Conservation (phyloP, 2,113 vertebrate species). For the Ciconia stormi region DNA sequence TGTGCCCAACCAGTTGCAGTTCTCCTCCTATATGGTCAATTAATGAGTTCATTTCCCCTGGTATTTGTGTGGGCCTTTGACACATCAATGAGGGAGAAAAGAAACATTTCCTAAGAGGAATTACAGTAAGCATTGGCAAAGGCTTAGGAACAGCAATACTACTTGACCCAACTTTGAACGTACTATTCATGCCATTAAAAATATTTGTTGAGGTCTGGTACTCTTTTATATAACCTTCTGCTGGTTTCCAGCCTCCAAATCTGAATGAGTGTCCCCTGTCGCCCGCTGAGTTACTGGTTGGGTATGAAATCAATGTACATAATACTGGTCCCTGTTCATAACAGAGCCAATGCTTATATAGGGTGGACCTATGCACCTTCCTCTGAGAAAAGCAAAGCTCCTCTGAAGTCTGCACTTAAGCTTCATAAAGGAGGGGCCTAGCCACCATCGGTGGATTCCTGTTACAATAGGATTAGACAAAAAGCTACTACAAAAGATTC, state of each 20-base stretch:
- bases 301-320: not conserved
- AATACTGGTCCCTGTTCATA: not conserved
- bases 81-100: not conserved
- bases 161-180: not conserved
- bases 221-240: not conserved
- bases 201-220: not conserved
- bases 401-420: not conserved
- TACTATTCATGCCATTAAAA: not conserved
- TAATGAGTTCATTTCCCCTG: not conserved
- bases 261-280: not conserved
- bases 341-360: not conserved
- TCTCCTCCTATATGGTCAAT: not conserved
- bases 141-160: not conserved
- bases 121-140: not conserved
- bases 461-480: slow-evolving; percentile 31
- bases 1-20: not conserved
- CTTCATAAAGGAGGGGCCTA: not conserved
- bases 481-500: slow-evolving; percentile 23
- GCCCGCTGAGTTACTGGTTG: not conserved
- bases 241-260: not conserved
- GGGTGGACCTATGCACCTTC: not conserved
- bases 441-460: not conserved
- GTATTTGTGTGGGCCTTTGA: not conserved
- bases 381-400: not conserved
- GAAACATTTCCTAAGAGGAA: not conserved